A percentile compares a stretch with the other conserved stretches of the same genome.
phyloP scores from a whole-genome alignment of 2,888 invertebrate genomes.

The Eilema depressum region DNA sequence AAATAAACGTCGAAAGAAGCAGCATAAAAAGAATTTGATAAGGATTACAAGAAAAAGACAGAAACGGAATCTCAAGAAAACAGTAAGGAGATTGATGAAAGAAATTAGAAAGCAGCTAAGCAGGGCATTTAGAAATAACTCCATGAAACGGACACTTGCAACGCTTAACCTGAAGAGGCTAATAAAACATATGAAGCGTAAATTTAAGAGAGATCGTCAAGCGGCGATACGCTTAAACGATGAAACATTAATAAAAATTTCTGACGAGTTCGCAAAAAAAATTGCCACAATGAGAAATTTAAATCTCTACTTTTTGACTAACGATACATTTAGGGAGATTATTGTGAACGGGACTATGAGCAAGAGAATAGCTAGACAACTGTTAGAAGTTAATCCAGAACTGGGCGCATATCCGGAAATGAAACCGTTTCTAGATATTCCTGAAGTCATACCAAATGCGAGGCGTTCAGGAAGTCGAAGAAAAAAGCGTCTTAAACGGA shows the following conservation, averaged over 20 bases:
- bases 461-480: background rate
- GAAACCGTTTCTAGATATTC: background rate
- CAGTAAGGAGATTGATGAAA: background rate
- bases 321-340: conserved; percentile 19
- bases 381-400: conserved; percentile 12
- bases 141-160: background rate
- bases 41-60: background rate
- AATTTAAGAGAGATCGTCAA: background rate
- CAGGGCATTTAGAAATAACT: conserved; percentile 19
- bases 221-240: background rate
- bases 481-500: background rate
- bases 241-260: background rate
- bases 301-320: conserved; percentile 8
- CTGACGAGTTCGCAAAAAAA: background rate
- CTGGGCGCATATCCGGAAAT: background rate
- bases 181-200: conserved; percentile 14
- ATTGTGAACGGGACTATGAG: background rate
- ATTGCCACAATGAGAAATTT: conserved; percentile 1
- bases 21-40: background rate
- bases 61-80: conserved; percentile 15
- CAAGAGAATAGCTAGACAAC: background rate
- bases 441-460: background rate
- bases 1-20: background rate
- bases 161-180: background rate
- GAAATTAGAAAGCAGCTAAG: conserved; percentile 13